A percentile compares a stretch with the other conserved stretches of the same genome.
phyloP scores from a whole-genome alignment of 2,797 vertebrate genomes.

The Acanthopagrus latus region DNA sequence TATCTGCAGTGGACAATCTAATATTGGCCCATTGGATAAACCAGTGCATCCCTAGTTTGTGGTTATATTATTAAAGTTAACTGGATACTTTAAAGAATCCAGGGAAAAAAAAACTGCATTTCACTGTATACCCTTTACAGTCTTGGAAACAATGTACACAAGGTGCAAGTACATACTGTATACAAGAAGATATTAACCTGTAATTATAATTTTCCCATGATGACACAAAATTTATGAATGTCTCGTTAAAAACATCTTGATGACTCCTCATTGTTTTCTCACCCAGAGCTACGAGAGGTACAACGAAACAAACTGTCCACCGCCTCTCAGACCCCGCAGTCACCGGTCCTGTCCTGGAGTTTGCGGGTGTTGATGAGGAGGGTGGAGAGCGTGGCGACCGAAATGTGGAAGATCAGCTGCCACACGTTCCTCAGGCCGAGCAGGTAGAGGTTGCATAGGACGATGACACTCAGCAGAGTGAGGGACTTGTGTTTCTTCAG shows the following conservation, averaged over 20 bases:
- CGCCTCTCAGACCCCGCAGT: slow-evolving; percentile 89
- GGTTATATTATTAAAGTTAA: slow-evolving; percentile 3
- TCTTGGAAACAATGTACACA: slow-evolving; percentile 48
- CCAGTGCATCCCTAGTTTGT: neutral
- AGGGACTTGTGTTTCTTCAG: slow-evolving; percentile 89
- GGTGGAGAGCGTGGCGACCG: slow-evolving; percentile 90
- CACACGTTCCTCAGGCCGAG: slow-evolving; percentile 90
- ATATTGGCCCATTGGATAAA: too few species aligned
- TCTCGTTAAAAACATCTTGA: slow-evolving; percentile 30
- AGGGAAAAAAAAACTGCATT: slow-evolving; percentile 14
- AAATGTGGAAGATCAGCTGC: slow-evolving; percentile 94
- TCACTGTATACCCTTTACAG: slow-evolving; percentile 21
- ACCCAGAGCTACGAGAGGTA: slow-evolving; percentile 18
- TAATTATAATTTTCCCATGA: slow-evolving; percentile 11
- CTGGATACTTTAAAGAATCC: neutral
- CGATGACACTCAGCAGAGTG: slow-evolving; percentile 82
- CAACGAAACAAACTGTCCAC: slow-evolving; percentile 8
- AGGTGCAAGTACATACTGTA: slow-evolving; percentile 53
- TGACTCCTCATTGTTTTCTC: slow-evolving; percentile 13
- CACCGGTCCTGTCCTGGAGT: slow-evolving; percentile 86
- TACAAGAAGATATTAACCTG: slow-evolving; percentile 27
- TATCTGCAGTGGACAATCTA: too few species aligned
- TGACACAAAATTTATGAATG: neutral
- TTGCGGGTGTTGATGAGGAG: slow-evolving; percentile 90
- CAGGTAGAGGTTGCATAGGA: slow-evolving; percentile 91